A percentile compares a stretch with the other conserved stretches of the same genome.
Conservation (phyloP, 2,113 vertebrate species). For the Hippocampus guttulatus region DNA sequence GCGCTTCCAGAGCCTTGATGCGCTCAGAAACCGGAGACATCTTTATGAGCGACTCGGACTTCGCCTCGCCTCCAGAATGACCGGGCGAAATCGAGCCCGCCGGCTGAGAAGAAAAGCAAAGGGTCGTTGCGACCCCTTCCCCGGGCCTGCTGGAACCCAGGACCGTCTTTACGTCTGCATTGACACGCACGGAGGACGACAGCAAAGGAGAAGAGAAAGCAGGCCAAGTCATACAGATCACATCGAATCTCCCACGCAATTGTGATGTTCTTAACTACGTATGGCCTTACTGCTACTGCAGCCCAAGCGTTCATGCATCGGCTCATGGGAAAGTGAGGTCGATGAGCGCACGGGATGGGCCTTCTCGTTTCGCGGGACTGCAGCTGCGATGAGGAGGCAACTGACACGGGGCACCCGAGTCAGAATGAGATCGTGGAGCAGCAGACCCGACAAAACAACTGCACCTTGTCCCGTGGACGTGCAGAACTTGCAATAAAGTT, state of each 20-base stretch:
- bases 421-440: slow-evolving; percentile 37
- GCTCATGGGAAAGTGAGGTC: slow-evolving; percentile 43
- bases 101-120: slow-evolving; percentile 68
- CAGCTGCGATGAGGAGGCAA: slow-evolving; percentile 11
- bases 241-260: slow-evolving; percentile 54
- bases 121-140: slow-evolving; percentile 69
- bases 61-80: slow-evolving; percentile 48
- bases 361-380: slow-evolving; percentile 16
- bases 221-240: slow-evolving; percentile 60
- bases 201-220: slow-evolving; percentile 38
- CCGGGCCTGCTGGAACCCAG: slow-evolving; percentile 64
- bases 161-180: slow-evolving; percentile 68
- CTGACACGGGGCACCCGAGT: slow-evolving; percentile 18
- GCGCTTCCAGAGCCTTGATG: slow-evolving; percentile 74
- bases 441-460: slow-evolving; percentile 30
- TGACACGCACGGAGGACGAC: slow-evolving; percentile 31
- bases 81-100: slow-evolving; percentile 62
- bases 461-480: neutral
- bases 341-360: slow-evolving; percentile 42
- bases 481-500: neutral
- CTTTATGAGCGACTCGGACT: slow-evolving; percentile 61
- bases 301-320: slow-evolving; percentile 75
- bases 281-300: slow-evolving; percentile 46
- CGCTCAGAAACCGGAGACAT: slow-evolving; percentile 72
- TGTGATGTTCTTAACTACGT: slow-evolving; percentile 28